Evolutionary conservation across 2,797 vertebrate species (phyloP).

Genomic region (Cygnus olor): DNA sequence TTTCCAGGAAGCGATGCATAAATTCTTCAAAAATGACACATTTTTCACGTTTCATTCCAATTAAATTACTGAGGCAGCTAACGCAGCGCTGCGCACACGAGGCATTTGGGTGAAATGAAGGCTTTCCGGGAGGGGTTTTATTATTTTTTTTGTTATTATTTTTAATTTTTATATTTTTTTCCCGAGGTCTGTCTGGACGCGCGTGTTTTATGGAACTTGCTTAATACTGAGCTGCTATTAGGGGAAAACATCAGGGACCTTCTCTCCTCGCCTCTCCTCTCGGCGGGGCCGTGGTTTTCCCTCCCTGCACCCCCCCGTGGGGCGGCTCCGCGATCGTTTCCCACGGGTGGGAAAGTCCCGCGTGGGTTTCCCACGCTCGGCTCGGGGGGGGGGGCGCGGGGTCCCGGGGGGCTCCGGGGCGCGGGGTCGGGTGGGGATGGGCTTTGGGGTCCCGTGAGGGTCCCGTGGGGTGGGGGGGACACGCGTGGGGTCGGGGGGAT

Average conservation of each 20-base stretch:
- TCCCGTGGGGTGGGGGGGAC: neutral
- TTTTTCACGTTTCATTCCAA: conserved; percentile 83
- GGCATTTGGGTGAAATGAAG: conserved; percentile 68
- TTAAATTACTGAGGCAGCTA: conserved; percentile 85
- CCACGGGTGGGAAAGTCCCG: too few species aligned
- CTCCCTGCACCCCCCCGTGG: too few species aligned
- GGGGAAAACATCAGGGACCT: conserved; percentile 48
- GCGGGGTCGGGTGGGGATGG: too few species aligned
- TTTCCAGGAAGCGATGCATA: conserved; percentile 82
- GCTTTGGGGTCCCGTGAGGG: neutral
- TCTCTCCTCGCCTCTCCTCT: neutral
- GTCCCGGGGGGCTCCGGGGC: too few species aligned
- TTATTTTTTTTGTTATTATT: too few species aligned
- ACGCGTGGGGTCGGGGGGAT: too few species aligned
- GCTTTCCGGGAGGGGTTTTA: conserved; percentile 13
- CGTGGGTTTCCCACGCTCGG: too few species aligned
- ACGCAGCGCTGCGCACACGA: conserved; percentile 65
- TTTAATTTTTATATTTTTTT: neutral
- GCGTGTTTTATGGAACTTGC: conserved; percentile 66
- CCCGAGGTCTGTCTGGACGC: conserved; percentile 25
- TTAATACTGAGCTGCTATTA: conserved; percentile 63
- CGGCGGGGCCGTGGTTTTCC: neutral
- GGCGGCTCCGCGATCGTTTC: too few species aligned
- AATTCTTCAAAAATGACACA: conserved; percentile 82
- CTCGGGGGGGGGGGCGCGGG: too few species aligned